A percentile compares a stretch with the other conserved stretches of the same genome.
phyloP scores from a whole-genome alignment of 2,113 vertebrate species.

The Potamarius usumacintae region DNA sequence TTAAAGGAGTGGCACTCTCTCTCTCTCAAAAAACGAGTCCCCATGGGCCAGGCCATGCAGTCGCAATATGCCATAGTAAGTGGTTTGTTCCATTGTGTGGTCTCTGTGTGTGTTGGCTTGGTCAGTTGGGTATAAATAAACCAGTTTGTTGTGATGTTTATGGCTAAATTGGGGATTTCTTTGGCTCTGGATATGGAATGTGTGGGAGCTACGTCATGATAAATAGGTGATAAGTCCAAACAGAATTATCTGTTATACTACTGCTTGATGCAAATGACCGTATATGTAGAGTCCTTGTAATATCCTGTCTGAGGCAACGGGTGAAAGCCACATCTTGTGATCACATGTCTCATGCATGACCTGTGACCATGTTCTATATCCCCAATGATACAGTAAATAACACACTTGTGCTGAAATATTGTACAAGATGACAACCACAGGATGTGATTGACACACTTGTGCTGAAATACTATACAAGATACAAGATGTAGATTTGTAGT shows the following conservation, averaged over 20 bases:
- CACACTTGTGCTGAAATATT: neutral
- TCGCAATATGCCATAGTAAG: constrained; percentile 1
- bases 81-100: constrained; percentile 41
- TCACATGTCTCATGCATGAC: neutral
- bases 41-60: constrained; percentile 17
- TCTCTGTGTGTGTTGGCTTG: constrained; percentile 4
- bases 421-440: neutral
- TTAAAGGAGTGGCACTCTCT: constrained; percentile 33
- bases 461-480: no score
- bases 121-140: constrained; percentile 32
- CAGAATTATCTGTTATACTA: neutral
- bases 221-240: neutral
- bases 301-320: neutral
- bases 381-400: neutral
- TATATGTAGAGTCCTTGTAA: neutral
- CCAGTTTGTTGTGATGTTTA: constrained; percentile 17
- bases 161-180: constrained; percentile 6
- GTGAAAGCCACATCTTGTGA: neutral
- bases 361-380: no score
- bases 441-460: no score
- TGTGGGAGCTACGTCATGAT: neutral
- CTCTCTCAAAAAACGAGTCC: constrained; percentile 26
- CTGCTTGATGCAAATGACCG: neutral
- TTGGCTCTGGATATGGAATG: neutral
- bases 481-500: no score